phyloP scores from a whole-genome alignment of 2,797 vertebrate species.

The Botia kubotai region DNA sequence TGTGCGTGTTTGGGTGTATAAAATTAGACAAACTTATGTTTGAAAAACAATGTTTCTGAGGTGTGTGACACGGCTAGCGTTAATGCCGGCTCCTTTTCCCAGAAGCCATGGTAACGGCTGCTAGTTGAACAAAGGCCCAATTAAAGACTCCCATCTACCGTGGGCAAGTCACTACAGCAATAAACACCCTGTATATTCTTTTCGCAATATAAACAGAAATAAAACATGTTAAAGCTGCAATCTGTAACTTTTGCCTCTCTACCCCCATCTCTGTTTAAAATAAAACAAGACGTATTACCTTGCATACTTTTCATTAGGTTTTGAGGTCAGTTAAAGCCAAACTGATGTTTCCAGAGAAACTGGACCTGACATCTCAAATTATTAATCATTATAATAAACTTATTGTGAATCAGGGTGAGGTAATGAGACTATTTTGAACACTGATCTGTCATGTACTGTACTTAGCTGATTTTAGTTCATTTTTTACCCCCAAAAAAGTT shows the following conservation, averaged over 20 bases:
- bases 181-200: conserved; percentile 59
- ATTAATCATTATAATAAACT: no score
- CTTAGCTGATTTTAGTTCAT: background rate
- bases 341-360: no score
- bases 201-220: background rate
- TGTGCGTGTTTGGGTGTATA: conserved; percentile 53
- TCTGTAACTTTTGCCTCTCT: background rate
- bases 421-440: no score
- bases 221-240: no score
- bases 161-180: conserved; percentile 54
- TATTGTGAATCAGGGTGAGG: no score
- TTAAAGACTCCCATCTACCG: conserved; percentile 50
- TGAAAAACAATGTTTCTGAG: conserved; percentile 37
- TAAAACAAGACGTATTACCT: no score
- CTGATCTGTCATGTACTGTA: no score
- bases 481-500: background rate
- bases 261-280: no score
- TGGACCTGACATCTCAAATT: no score
- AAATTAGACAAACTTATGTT: conserved; percentile 35
- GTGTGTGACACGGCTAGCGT: conserved; percentile 29
- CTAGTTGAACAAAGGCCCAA: conserved; percentile 56
- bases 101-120: conserved; percentile 56
- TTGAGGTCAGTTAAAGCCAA: no score
- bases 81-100: conserved; percentile 7
- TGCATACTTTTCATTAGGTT: no score